Conservation (phyloP, 2,888 invertebrate genomes). For the Drosophila infuscata region DNA sequence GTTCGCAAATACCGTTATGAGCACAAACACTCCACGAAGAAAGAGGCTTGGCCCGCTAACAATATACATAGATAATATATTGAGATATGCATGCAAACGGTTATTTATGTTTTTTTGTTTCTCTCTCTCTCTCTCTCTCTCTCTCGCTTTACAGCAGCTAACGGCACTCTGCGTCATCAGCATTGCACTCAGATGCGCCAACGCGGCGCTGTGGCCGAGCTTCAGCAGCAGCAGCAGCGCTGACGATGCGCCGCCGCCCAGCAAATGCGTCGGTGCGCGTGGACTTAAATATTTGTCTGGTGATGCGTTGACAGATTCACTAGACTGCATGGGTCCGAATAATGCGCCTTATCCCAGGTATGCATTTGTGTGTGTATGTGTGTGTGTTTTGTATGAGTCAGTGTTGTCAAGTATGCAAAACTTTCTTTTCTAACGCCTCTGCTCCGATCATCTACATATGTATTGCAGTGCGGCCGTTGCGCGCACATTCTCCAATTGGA, state of each 20-base stretch:
- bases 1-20: constrained; percentile 45
- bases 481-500: constrained; percentile 89
- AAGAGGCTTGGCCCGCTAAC: constrained; percentile 19
- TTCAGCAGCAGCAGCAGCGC: constrained; percentile 79
- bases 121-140: constrained; percentile 25
- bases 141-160: constrained; percentile 71
- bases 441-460: constrained; percentile 22
- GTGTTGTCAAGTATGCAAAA: constrained; percentile 40
- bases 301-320: constrained; percentile 92
- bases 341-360: constrained; percentile 94
- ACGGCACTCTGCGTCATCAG: constrained; percentile 81
- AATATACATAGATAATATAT: constrained; percentile 24
- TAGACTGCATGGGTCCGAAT: constrained; percentile 93
- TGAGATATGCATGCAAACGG: constrained; percentile 28
- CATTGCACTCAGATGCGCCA: constrained; percentile 74
- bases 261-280: constrained; percentile 87
- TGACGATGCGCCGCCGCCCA: constrained; percentile 61
- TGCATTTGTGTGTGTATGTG: constrained; percentile 66
- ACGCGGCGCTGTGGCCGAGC: constrained; percentile 83
- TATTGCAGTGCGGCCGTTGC: constrained; percentile 89
- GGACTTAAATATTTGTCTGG: constrained; percentile 94
- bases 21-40: constrained; percentile 1
- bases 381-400: constrained; percentile 29
- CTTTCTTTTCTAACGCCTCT: constrained; percentile 72
- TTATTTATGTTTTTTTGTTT: neutral